Percentiles rank a stretch among this genome's conserved stretches.
Evolutionary conservation across 1,140 invertebrate species (phyloP).

Genomic region (Aphidius ervi): DNA sequence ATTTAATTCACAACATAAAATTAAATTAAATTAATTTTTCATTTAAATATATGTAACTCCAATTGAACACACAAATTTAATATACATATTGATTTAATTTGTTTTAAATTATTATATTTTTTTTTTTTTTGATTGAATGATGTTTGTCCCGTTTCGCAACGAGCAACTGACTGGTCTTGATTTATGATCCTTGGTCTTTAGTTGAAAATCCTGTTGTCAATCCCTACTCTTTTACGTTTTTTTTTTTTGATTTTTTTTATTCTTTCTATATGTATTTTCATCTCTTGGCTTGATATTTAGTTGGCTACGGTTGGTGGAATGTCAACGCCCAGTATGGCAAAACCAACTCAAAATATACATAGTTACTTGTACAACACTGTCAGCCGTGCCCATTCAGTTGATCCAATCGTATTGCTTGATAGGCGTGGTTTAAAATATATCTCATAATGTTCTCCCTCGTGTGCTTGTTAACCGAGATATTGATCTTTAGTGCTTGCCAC

Average conservation of each 20-base stretch:
- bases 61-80: no score
- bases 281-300: constrained; percentile 16
- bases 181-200: constrained; percentile 30
- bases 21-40: no score
- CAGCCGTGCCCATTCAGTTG: constrained; percentile 8
- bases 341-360: not conserved
- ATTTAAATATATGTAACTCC: no score
- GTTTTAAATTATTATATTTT: not conserved
- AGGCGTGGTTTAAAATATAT: constrained; percentile 19
- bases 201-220: no score
- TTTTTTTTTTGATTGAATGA: constrained; percentile 10
- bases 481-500: constrained; percentile 33
- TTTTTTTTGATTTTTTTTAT: constrained; percentile 6
- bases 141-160: constrained; percentile 34
- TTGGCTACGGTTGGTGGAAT: constrained; percentile 21
- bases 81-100: not conserved
- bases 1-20: not conserved
- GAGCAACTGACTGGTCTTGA: constrained; percentile 42
- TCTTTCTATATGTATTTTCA: not conserved
- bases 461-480: constrained; percentile 36
- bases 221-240: constrained; percentile 22
- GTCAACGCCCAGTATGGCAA: constrained; percentile 24
- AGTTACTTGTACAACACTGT: constrained; percentile 7
- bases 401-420: constrained; percentile 18
- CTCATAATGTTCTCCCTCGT: constrained; percentile 19